Conservation (phyloP, 2,113 vertebrate genomes). For the Leptosomus discolor region DNA sequence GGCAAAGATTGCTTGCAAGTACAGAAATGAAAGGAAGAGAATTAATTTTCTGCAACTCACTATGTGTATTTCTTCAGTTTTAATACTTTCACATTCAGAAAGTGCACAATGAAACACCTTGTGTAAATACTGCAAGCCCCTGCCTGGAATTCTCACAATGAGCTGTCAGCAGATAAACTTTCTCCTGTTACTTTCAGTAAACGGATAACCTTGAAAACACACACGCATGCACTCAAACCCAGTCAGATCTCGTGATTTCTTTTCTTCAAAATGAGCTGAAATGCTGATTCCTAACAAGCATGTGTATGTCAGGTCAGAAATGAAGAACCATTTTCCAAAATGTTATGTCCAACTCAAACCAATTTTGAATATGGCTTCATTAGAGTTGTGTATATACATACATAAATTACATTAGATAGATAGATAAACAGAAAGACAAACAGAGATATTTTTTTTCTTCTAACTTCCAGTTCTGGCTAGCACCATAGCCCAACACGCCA, state of each 20-base stretch:
- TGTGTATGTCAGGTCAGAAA: background rate
- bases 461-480: background rate
- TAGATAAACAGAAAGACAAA: too few relatives aligned
- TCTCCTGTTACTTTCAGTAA: background rate
- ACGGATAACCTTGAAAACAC: background rate
- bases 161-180: slow-evolving; percentile 52
- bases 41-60: slow-evolving; percentile 22
- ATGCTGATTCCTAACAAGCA: background rate
- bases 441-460: background rate
- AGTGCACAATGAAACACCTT: slow-evolving; percentile 60
- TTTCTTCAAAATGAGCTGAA: background rate
- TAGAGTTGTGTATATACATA: background rate
- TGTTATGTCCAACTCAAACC: background rate
- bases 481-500: background rate
- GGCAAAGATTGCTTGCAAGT: slow-evolving; percentile 36
- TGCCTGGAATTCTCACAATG: slow-evolving; percentile 49
- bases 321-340: background rate
- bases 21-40: slow-evolving; percentile 33
- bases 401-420: background rate
- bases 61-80: background rate
- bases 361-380: background rate
- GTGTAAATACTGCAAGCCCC: slow-evolving; percentile 29
- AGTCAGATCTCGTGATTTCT: background rate
- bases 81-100: background rate
- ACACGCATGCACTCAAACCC: background rate